Percentiles rank a stretch among this genome's conserved stretches.
Conservation (phyloP, 2,888 invertebrate species). For the Yponomeuta plumbellus region DNA sequence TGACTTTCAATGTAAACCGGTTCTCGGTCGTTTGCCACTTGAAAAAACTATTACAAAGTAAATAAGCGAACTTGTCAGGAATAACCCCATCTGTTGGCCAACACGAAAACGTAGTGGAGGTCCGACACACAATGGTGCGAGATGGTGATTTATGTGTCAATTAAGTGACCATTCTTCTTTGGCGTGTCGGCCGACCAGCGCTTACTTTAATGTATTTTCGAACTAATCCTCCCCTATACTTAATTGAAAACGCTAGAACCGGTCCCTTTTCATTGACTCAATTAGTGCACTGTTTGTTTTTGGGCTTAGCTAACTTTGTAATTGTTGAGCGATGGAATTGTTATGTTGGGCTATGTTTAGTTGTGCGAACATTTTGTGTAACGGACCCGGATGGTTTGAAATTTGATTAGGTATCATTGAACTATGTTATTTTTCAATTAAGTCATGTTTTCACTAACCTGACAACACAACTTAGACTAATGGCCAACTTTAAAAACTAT, state of each 20-base stretch:
- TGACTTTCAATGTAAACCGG: slow-evolving; percentile 37
- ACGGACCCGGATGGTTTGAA: too few relatives aligned
- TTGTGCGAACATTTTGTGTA: background rate
- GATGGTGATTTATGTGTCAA: slow-evolving; percentile 66
- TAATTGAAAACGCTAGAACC: slow-evolving; percentile 43
- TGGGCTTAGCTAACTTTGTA: slow-evolving; percentile 54
- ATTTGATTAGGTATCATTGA: background rate
- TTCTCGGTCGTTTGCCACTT: slow-evolving; percentile 28
- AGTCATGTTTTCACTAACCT: background rate
- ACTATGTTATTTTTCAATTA: slow-evolving; percentile 42
- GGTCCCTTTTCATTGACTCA: slow-evolving; percentile 47
- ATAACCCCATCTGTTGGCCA: slow-evolving; percentile 57
- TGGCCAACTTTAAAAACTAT: too few relatives aligned
- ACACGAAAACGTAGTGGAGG: slow-evolving; percentile 10
- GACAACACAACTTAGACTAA: too few relatives aligned
- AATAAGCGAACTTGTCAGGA: slow-evolving; percentile 35
- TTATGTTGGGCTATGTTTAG: slow-evolving; percentile 31
- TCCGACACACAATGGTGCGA: slow-evolving; percentile 26
- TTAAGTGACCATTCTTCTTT: slow-evolving; percentile 66
- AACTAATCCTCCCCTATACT: slow-evolving; percentile 54
- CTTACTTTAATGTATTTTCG: slow-evolving; percentile 48
- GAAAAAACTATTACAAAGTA: slow-evolving; percentile 36
- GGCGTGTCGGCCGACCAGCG: slow-evolving; percentile 25
- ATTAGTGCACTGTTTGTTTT: slow-evolving; percentile 68
- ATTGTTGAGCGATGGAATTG: slow-evolving; percentile 52